Evolutionary conservation across 2,797 vertebrate species (phyloP).

Genomic region (Trematomus bernacchii): DNA sequence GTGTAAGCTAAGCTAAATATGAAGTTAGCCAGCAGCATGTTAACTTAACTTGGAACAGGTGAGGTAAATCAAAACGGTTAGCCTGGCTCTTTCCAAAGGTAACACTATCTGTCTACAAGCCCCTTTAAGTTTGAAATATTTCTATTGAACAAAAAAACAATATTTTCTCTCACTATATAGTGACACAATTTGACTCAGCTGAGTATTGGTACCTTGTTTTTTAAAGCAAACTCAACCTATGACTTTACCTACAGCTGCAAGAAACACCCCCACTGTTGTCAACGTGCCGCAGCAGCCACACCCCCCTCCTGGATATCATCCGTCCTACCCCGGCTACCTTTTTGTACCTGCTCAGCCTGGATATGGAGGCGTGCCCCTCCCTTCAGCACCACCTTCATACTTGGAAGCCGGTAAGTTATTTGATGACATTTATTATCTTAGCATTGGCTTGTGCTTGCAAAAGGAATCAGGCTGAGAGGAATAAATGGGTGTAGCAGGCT

Average conservation of each 20-base stretch:
- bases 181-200: not conserved
- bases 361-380: conserved; percentile 23
- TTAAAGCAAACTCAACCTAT: conserved; percentile 8
- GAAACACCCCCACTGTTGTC: conserved; percentile 33
- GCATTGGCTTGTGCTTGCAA: not conserved
- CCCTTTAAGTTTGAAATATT: not conserved
- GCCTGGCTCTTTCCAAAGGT: not conserved
- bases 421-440: not conserved
- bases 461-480: not conserved
- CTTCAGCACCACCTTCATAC: conserved; percentile 61
- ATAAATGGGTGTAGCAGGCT: not conserved
- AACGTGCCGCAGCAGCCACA: conserved; percentile 37
- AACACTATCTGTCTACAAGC: too few species aligned
- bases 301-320: conserved; percentile 3
- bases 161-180: not conserved
- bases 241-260: conserved; percentile 39
- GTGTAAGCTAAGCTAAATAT: not conserved
- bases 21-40: not conserved
- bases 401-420: conserved; percentile 57
- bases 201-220: not conserved
- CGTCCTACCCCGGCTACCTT: conserved; percentile 66
- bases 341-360: conserved; percentile 57
- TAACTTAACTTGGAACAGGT: not conserved
- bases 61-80: not conserved
- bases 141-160: not conserved